Evolutionary conservation across 2,113 vertebrate genomes (phyloP).

Genomic region (Lonchura striata): DNA sequence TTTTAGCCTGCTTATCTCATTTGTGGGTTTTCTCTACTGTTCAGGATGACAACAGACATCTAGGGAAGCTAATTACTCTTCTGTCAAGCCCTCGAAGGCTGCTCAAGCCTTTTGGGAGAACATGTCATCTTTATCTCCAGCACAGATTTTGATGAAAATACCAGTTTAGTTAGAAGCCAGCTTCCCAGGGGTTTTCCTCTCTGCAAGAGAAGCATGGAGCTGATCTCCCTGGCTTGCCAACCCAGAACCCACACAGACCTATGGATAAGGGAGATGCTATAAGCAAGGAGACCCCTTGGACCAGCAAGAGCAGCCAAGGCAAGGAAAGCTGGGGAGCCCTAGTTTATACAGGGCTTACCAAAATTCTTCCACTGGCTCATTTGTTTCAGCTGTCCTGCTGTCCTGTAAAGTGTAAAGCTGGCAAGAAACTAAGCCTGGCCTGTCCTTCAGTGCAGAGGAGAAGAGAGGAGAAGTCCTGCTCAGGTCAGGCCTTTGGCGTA

Average conservation of each 20-base stretch:
- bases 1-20: not conserved
- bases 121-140: not conserved
- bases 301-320: not conserved
- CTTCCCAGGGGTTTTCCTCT: not conserved
- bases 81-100: not conserved
- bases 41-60: not conserved
- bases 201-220: not conserved
- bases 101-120: not conserved
- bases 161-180: not conserved
- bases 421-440: not conserved
- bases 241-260: not conserved
- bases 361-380: not conserved
- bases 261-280: fast-evolving
- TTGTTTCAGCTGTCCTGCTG: not conserved
- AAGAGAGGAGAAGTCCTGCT: not conserved
- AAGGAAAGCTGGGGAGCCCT: not conserved
- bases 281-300: not conserved
- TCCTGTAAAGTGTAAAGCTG: not conserved
- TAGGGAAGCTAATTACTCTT: not conserved
- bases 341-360: not conserved
- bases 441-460: not conserved
- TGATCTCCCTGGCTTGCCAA: not conserved
- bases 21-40: not conserved
- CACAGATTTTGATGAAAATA: not conserved
- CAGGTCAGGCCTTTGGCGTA: not conserved